A percentile compares a stretch with the other conserved stretches of the same genome.
phyloP scores from a whole-genome alignment of 2,797 vertebrate genomes.

The Poecile montanus region DNA sequence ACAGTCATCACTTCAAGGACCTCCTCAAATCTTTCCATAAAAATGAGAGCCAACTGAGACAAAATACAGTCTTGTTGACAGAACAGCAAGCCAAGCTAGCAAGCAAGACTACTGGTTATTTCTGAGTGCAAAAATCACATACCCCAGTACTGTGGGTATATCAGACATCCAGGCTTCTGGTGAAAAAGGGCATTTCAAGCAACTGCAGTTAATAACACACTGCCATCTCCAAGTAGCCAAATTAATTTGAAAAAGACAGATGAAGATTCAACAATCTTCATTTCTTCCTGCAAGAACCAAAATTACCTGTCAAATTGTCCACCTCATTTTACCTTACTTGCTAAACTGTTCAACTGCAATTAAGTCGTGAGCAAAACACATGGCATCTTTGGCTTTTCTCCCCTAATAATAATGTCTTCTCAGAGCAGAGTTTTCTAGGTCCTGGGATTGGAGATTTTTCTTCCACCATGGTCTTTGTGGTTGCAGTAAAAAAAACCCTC shows the following conservation, averaged over 20 bases:
- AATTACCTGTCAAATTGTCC: not conserved
- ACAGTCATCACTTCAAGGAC: not conserved
- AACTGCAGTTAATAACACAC: not conserved
- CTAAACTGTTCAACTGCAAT: not conserved
- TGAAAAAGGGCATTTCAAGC: not conserved
- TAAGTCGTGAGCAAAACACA: not conserved
- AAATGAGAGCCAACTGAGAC: not conserved
- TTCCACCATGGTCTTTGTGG: not conserved
- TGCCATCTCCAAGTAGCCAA: not conserved
- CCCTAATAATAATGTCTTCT: not conserved
- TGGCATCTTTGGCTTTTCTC: not conserved
- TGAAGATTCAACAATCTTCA: not conserved
- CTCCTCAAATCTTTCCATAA: not conserved
- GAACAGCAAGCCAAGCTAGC: rapidly evolving
- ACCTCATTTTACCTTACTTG: not conserved
- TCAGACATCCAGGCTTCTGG: not conserved
- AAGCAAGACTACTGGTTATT: not conserved
- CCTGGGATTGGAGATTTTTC: not conserved
- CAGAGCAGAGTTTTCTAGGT: not conserved
- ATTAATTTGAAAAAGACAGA: not conserved
- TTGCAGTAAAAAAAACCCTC: not conserved
- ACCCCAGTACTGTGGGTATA: rapidly evolving
- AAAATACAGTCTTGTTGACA: not conserved
- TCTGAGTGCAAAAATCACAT: not conserved
- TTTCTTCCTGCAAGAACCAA: not conserved